These are phyloP conservation scores for Oryzias curvinotus DNA, from an alignment of 2,113 vertebrate species.

Conservation along the genomic window DNA sequence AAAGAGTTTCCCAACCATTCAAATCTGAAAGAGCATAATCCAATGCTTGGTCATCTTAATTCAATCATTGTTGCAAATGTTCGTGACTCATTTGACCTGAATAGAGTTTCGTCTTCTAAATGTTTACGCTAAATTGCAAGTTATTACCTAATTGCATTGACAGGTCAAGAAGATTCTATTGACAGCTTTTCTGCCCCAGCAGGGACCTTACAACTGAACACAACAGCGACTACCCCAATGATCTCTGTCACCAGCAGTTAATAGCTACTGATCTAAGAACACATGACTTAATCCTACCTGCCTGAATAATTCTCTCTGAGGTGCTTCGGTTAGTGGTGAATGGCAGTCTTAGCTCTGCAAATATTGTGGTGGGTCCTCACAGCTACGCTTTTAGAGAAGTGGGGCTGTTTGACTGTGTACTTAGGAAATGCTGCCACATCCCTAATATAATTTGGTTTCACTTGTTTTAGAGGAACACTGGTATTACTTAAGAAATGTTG, in stretches of 20 bases:
- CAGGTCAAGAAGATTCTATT: too few species aligned
- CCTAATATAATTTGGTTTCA: slow-evolving; percentile 9
- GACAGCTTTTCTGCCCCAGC: neutral
- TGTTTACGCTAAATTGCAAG: too few species aligned
- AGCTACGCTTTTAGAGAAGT: slow-evolving; percentile 4
- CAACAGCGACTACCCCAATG: slow-evolving; percentile 9
- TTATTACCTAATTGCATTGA: too few species aligned
- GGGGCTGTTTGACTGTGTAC: slow-evolving; percentile 6
- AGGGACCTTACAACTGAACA: neutral
- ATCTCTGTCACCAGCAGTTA: slow-evolving; percentile 31
- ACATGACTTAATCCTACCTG: slow-evolving; percentile 36
- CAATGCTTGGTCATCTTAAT: too few species aligned
- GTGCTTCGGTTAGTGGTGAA: slow-evolving; percentile 23
- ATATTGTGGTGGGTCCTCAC: slow-evolving; percentile 6
- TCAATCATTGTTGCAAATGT: too few species aligned
- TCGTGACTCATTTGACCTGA: too few species aligned
- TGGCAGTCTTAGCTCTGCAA: neutral
- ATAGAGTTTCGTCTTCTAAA: too few species aligned
- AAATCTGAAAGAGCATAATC: too few species aligned
- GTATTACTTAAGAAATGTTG: slow-evolving; percentile 5
- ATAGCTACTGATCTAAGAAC: slow-evolving; percentile 31
- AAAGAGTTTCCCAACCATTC: too few species aligned
- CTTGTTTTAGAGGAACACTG: neutral
- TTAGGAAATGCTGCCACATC: slow-evolving; percentile 10
- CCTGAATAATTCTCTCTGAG: slow-evolving; percentile 34